These are phyloP conservation scores for Tupiocoris notatus DNA, from an alignment of 2,888 invertebrate species.

Conservation along the genomic window DNA sequence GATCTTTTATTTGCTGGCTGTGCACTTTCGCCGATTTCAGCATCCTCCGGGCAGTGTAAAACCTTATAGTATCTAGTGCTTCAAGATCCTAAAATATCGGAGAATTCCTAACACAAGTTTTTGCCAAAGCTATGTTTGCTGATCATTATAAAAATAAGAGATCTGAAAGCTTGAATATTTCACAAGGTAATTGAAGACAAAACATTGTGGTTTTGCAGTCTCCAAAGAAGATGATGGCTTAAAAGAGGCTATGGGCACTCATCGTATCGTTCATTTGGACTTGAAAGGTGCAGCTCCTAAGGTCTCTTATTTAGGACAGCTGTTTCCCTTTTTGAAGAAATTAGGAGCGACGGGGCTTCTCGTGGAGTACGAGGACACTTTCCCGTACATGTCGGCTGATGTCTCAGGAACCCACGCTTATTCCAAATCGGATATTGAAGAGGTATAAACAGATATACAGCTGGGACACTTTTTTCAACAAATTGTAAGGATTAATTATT, in stretches of 20 bases:
- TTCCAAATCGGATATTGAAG: conserved; percentile 57
- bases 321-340: conserved; percentile 62
- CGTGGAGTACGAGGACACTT: conserved; percentile 86
- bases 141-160: too few relatives aligned
- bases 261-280: conserved; percentile 73
- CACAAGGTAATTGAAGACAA: too few relatives aligned
- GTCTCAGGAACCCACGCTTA: conserved; percentile 68
- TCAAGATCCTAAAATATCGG: too few relatives aligned
- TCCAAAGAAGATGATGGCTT: background rate
- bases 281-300: conserved; percentile 80
- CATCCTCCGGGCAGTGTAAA: too few relatives aligned
- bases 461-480: background rate
- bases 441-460: conserved; percentile 29
- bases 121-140: too few relatives aligned
- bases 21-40: too few relatives aligned
- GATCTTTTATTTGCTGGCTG: too few relatives aligned
- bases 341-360: conserved; percentile 75
- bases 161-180: too few relatives aligned
- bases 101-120: too few relatives aligned
- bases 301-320: conserved; percentile 60
- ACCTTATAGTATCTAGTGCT: too few relatives aligned
- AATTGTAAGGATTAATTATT: background rate
- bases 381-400: conserved; percentile 67
- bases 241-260: conserved; percentile 27
- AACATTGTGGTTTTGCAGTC: background rate